Base-by-base conservation (phyloP, 2,888 invertebrate genomes). In the Myopa testacea region DNA sequence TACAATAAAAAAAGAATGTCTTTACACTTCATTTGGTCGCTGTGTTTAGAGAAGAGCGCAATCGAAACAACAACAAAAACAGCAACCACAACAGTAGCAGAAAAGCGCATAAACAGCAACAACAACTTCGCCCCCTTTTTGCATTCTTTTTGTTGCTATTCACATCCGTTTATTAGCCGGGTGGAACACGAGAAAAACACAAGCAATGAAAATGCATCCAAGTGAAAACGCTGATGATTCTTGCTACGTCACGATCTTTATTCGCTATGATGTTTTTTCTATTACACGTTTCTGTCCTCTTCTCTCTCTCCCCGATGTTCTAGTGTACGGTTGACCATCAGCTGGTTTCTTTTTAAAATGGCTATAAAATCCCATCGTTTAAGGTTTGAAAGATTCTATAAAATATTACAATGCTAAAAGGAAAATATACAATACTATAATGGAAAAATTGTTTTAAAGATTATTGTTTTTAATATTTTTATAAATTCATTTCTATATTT, bases 171-270 rank as follows among this genome's bases (percentile, higher is more conserved):
- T 34, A 4, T 65, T 37, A 38, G 6, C 37, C 34, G 16, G 12
- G 14, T 65, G 3, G 37, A 65, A 37, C 14, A 7, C 34, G 26
- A 16, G 10, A 34, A 26, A 34, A 38, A 1, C 6, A 4, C 37
- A 37, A 37, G 38, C 37, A 65, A 65, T 8, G 65, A 65, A 10
- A 65, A 65, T 38, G 10, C 38, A 38, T 10, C 34, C 34, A 65
- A 37, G 65, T 65, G 65, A 65, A 65, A 65, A 65, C 14, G 34
- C 38, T 62, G 26, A 62, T 62, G 62, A 34, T 19, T 62, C 12
- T 26, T 62, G 7, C 62, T 26, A 62, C 62, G 62, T 62, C 62
- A 62, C 62, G 62, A 26, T 62, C 5, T 5, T n/a, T 6, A 1
- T 58, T 55, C 55, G 5, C n/a, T 55, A 5, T 12, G 4, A 10